Evolutionary conservation across 2,888 invertebrate species (phyloP).

Genomic region (Hypolimnas misippus): DNA sequence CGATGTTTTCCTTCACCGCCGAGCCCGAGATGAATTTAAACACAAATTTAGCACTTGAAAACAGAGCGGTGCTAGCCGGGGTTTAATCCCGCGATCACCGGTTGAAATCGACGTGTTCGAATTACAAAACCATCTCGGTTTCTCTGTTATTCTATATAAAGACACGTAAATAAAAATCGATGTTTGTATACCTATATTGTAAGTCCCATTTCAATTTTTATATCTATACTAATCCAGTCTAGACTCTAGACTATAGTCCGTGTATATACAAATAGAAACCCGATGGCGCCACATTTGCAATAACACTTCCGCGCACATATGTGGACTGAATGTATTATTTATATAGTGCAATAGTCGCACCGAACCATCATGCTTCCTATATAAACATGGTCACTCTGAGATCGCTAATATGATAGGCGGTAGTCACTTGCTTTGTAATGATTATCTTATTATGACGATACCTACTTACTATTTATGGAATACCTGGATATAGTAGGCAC

Average conservation of each 20-base stretch:
- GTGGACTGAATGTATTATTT: constrained; percentile 18
- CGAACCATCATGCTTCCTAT: constrained; percentile 11
- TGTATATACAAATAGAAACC: neutral
- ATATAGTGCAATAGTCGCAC: constrained; percentile 17
- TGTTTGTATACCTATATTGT: too few relatives aligned
- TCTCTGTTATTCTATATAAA: too few relatives aligned
- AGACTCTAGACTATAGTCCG: constrained; percentile 1
- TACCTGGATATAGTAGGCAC: neutral
- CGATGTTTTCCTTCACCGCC: too few relatives aligned
- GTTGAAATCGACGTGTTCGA: too few relatives aligned
- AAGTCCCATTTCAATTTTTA: neutral
- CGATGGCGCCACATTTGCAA: constrained; percentile 24
- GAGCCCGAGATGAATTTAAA: too few relatives aligned
- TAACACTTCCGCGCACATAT: constrained; percentile 27
- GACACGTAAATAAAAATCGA: too few relatives aligned
- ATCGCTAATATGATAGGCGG: neutral
- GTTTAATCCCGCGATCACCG: too few relatives aligned
- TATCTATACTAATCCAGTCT: neutral
- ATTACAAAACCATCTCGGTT: too few relatives aligned
- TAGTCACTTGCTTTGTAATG: neutral
- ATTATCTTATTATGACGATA: neutral
- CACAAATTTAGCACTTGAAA: too few relatives aligned
- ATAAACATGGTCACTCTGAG: neutral
- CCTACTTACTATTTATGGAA: neutral
- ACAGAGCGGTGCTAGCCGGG: too few relatives aligned